Conservation (phyloP, 30 jellyfish, hydroid and myxozoan species). For the Clytia hemisphaerica region DNA sequence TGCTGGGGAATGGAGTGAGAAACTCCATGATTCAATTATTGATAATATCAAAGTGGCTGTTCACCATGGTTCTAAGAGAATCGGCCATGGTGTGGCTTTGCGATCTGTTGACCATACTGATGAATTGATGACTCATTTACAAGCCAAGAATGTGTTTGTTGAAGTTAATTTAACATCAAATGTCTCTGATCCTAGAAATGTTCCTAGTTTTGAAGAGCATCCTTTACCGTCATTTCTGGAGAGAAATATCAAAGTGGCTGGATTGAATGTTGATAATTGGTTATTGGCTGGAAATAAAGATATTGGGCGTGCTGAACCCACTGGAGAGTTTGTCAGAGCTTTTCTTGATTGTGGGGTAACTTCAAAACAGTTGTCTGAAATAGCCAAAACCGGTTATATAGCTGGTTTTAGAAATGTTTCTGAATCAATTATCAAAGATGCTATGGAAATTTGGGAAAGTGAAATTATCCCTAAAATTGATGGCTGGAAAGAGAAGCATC, state of each 20-base stretch:
- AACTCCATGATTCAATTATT: not conserved
- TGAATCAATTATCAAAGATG: not conserved
- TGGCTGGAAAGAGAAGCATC: no score
- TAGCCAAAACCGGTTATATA: not conserved
- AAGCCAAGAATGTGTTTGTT: constrained; percentile 1
- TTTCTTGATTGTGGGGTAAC: constrained; percentile 9
- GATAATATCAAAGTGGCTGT: not conserved
- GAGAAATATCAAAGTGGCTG: not conserved
- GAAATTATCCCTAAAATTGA: no score
- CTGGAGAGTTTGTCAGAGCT: constrained; percentile 5
- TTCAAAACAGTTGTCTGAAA: not conserved
- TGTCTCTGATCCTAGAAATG: not conserved
- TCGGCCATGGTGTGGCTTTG: constrained; percentile 13
- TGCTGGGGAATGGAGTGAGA: constrained; percentile 19
- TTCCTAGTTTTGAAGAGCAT: not conserved
- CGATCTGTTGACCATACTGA: not conserved
- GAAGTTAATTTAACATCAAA: constrained; percentile 7
- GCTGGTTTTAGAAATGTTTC: constrained; percentile 6
- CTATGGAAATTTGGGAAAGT: no score
- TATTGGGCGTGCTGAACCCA: not conserved
- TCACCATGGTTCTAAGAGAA: constrained; percentile 3
- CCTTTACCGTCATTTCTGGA: constrained; percentile 2
- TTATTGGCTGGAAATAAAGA: constrained; percentile 14
- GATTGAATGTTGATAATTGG: constrained; percentile 1
- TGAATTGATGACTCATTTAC: not conserved